Conservation (phyloP, 2,797 vertebrate species). For the Oceanodroma leucorhoa region DNA sequence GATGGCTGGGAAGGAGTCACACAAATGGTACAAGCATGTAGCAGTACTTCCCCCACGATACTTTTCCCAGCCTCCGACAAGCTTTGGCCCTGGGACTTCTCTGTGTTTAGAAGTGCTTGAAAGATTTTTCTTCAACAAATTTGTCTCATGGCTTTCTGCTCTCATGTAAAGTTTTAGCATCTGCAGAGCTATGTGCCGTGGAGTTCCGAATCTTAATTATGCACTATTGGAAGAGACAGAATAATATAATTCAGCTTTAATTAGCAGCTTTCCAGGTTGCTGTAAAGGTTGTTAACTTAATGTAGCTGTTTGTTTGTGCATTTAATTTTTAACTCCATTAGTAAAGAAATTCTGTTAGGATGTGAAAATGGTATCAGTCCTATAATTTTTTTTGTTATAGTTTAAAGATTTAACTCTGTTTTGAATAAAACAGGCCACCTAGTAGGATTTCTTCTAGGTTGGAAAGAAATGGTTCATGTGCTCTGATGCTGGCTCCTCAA, state of each 20-base stretch:
- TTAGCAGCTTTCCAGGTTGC: not conserved
- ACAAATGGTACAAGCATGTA: not conserved
- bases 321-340: not conserved
- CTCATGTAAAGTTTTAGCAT: not conserved
- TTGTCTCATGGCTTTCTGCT: not conserved
- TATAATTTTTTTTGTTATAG: not conserved
- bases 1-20: not conserved
- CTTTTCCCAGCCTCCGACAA: not conserved
- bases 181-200: not conserved
- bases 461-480: not conserved
- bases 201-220: not conserved
- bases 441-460: not conserved
- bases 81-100: not conserved
- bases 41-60: fast-evolving
- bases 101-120: not conserved
- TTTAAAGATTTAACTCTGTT: not conserved
- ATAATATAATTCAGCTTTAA: not conserved
- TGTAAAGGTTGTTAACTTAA: not conserved
- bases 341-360: not conserved
- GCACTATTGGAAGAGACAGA: not conserved
- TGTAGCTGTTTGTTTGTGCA: not conserved
- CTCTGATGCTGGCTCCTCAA: not conserved
- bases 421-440: not conserved
- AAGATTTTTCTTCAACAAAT: not conserved
- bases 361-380: not conserved